Percentiles rank a stretch among this genome's conserved stretches.
phyloP scores from a whole-genome alignment of 92 coral and sea anemone genomes.

The Epizoanthus ramosus region DNA sequence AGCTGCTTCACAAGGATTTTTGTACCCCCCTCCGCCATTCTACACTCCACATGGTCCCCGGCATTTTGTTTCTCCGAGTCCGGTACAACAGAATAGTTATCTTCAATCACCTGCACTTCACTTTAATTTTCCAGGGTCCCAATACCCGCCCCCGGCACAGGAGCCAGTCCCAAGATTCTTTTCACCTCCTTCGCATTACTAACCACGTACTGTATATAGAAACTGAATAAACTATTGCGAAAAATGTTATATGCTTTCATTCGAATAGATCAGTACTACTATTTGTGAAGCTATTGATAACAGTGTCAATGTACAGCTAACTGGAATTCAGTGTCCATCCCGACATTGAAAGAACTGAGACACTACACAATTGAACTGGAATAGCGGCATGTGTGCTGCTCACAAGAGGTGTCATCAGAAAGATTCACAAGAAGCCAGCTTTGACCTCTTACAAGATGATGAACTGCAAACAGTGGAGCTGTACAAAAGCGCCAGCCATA shows the following conservation, averaged over 20 bases:
- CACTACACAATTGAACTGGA: not conserved
- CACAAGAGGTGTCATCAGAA: not conserved
- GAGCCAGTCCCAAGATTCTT: slow-evolving; percentile 32
- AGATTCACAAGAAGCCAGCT: too few relatives aligned
- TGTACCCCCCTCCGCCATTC: slow-evolving; percentile 37
- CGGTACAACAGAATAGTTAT: slow-evolving; percentile 34
- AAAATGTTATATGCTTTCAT: not conserved
- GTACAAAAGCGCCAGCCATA: too few relatives aligned
- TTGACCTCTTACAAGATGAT: too few relatives aligned
- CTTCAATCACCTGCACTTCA: slow-evolving; percentile 35
- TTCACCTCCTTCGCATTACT: slow-evolving; percentile 39
- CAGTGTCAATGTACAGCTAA: not conserved
- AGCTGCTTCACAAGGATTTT: slow-evolving; percentile 43
- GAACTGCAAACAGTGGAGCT: too few relatives aligned
- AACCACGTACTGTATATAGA: not conserved
- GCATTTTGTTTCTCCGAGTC: slow-evolving; percentile 32
- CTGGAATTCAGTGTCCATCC: not conserved
- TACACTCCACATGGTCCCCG: slow-evolving; percentile 43
- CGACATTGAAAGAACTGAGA: too few relatives aligned
- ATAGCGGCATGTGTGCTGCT: not conserved
- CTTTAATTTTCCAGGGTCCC: slow-evolving; percentile 29
- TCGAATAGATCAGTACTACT: not conserved
- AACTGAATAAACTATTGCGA: not conserved
- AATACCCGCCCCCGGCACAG: slow-evolving; percentile 22
- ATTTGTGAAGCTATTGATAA: not conserved